phyloP scores from a whole-genome alignment of 2,113 vertebrate species.

The Entomyzon cyanotis region DNA sequence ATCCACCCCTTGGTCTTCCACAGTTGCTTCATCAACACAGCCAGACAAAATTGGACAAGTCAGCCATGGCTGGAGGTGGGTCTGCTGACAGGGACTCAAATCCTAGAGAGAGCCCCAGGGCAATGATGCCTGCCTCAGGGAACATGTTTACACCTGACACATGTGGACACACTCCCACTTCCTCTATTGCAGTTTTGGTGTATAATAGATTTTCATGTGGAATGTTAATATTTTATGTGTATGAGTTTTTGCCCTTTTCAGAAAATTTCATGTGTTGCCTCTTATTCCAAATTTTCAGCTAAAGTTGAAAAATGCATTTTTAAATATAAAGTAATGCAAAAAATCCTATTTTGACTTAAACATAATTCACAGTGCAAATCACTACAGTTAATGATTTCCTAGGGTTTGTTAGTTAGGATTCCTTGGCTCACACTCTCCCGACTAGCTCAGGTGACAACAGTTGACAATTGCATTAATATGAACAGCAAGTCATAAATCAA shows the following conservation, averaged over 20 bases:
- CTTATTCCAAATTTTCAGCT: neutral
- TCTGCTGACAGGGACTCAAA: neutral
- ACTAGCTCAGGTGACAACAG: neutral
- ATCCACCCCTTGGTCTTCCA: no score
- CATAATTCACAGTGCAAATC: neutral
- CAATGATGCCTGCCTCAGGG: neutral
- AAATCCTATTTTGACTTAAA: neutral
- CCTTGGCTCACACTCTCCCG: neutral
- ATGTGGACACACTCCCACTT: fast-evolving
- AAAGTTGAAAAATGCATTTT: neutral
- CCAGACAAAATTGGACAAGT: neutral
- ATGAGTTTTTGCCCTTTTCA: neutral
- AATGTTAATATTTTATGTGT: neutral
- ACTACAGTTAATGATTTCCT: neutral
- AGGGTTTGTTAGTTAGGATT: neutral
- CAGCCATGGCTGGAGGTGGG: fast-evolving
- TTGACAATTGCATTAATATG: neutral
- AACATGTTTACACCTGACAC: neutral
- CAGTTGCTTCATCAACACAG: fast-evolving
- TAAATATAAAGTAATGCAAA: neutral
- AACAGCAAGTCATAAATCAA: neutral
- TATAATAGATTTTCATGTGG: neutral
- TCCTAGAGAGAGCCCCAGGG: neutral
- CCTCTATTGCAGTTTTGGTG: neutral
- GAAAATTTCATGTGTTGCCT: neutral